Conservation (phyloP, 2,797 vertebrate genomes). For the Enteromius anoplus region DNA sequence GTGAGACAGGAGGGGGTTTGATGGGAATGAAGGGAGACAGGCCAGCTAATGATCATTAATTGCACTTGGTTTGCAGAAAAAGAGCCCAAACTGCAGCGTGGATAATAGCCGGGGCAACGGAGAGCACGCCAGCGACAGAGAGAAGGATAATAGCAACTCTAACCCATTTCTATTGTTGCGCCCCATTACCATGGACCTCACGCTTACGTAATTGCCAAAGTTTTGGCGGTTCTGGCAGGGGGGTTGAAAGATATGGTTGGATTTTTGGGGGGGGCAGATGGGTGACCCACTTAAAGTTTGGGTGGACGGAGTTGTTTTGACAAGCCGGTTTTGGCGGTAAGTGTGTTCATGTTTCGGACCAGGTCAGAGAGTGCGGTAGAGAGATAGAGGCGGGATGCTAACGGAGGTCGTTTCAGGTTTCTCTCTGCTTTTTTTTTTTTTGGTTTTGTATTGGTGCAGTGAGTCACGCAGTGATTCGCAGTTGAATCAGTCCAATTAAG, state of each 20-base stretch:
- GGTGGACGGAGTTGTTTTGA: conserved; percentile 36
- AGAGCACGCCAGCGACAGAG: conserved; percentile 57
- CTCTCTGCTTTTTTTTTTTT: conserved; percentile 36
- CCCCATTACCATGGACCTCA: conserved; percentile 58
- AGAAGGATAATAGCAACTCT: conserved; percentile 74
- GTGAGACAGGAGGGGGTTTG: conserved; percentile 81
- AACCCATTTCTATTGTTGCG: conserved; percentile 78
- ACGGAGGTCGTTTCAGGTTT: conserved; percentile 33
- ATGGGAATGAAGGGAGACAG: conserved; percentile 88
- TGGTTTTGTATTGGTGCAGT: conserved; percentile 13
- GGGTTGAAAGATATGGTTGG: conserved; percentile 40
- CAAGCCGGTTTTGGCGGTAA: conserved; percentile 41
- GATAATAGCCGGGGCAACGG: conserved; percentile 58
- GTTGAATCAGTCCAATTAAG: conserved; percentile 48
- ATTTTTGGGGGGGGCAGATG: conserved; percentile 2
- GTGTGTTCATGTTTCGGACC: conserved; percentile 44
- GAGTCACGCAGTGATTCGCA: conserved; percentile 26
- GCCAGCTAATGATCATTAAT: conserved; percentile 98
- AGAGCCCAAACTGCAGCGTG: conserved; percentile 82
- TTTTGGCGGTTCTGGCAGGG: conserved; percentile 69
- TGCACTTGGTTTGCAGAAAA: conserved; percentile 88
- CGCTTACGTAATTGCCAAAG: conserved; percentile 72
- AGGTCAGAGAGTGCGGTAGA: conserved; percentile 23
- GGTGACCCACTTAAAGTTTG: conserved; percentile 56
- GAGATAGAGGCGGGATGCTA: conserved; percentile 17